Evolutionary conservation across 2,888 invertebrate genomes (phyloP).

Genomic region (Platycheirus rosarum): DNA sequence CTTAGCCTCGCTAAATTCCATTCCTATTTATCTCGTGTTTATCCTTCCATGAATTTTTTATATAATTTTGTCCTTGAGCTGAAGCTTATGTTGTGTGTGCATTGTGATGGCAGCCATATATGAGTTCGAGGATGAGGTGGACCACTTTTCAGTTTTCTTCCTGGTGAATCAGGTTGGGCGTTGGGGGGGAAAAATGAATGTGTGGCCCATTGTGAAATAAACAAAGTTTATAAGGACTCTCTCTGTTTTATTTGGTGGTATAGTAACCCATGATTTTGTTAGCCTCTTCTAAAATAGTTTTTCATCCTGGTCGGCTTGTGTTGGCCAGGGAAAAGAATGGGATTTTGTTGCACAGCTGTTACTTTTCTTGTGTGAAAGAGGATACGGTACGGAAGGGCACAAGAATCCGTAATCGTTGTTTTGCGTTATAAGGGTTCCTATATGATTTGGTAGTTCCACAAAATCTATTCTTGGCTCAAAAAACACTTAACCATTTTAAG

Average conservation of each 20-base stretch:
- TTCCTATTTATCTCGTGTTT: slow-evolving; percentile 73
- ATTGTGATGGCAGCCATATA: not conserved
- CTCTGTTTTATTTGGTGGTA: slow-evolving; percentile 29
- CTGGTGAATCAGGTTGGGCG: slow-evolving; percentile 45
- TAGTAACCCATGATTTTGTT: slow-evolving; percentile 42
- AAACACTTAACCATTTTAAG: no score
- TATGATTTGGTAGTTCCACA: no score
- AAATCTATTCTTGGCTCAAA: no score
- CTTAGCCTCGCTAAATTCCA: slow-evolving; percentile 58
- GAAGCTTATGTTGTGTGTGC: slow-evolving; percentile 16
- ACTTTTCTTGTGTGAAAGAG: not conserved
- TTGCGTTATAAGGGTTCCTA: not conserved
- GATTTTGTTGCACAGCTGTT: slow-evolving; percentile 44
- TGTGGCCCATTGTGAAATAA: slow-evolving; percentile 48
- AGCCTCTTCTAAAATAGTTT: slow-evolving; percentile 48
- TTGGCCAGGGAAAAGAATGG: slow-evolving; percentile 2
- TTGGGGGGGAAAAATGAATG: slow-evolving; percentile 17
- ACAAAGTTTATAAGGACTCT: slow-evolving; percentile 45
- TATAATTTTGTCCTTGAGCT: slow-evolving; percentile 63
- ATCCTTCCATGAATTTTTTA: slow-evolving; percentile 74
- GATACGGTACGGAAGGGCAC: not conserved
- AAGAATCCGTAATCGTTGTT: not conserved
- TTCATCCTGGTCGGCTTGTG: slow-evolving; percentile 14
- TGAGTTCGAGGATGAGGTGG: not conserved
- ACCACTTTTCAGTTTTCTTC: slow-evolving; percentile 31